Evolutionary conservation across 2,797 vertebrate genomes (phyloP).

Genomic region (Galago senegalensis): DNA sequence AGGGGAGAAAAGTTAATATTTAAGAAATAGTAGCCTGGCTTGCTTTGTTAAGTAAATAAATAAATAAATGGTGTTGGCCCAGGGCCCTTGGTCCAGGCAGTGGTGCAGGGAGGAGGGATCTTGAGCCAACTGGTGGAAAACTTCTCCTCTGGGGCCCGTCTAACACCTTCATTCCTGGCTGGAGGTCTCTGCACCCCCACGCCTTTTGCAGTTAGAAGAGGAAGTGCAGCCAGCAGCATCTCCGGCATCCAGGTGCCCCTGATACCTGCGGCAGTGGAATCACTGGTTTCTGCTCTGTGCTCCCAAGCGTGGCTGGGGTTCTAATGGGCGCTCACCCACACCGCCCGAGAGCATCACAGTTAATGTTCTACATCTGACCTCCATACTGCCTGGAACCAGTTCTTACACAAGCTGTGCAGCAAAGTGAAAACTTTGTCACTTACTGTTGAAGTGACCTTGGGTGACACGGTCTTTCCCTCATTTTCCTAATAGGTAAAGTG

Average conservation of each 20-base stretch:
- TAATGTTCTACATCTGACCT: slow-evolving; percentile 70
- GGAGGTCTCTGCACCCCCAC: not conserved
- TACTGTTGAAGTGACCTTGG: slow-evolving; percentile 20
- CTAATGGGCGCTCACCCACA: not conserved
- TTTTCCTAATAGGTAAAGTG: slow-evolving; percentile 41
- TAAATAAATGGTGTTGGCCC: not conserved
- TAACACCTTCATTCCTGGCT: not conserved
- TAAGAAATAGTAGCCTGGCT: slow-evolving; percentile 27
- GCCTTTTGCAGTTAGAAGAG: not conserved
- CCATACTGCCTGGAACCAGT: slow-evolving; percentile 62
- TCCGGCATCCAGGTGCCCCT: accelerated
- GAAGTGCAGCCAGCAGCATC: not conserved
- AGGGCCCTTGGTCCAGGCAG: not conserved
- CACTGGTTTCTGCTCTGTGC: not conserved
- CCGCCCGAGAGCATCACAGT: slow-evolving; percentile 24
- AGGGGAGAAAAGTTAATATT: slow-evolving; percentile 38
- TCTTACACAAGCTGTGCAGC: not conserved
- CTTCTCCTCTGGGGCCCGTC: not conserved
- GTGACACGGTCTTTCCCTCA: not conserved
- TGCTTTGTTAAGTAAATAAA: slow-evolving; percentile 37
- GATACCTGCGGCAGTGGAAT: not conserved
- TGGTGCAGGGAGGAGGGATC: not conserved
- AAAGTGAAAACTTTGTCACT: slow-evolving; percentile 29
- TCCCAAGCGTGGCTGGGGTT: not conserved
- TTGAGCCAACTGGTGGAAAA: not conserved